Conservation (phyloP, 2,113 vertebrate species). For the Fregetta grallaria region DNA sequence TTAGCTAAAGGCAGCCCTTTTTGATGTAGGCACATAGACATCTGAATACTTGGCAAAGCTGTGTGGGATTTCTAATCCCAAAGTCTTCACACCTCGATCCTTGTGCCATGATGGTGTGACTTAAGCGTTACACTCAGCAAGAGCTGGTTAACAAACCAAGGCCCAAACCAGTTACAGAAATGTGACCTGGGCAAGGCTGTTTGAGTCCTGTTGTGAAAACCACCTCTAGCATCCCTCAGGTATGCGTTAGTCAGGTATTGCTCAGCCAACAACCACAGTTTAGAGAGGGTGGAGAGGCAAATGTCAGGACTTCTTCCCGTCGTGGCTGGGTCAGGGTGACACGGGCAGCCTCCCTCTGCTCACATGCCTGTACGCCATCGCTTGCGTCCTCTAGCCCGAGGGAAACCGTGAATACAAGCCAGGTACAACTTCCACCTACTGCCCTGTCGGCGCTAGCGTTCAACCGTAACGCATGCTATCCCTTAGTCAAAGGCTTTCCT, state of each 20-base stretch:
- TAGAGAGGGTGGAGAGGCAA: background rate
- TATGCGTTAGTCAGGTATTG: background rate
- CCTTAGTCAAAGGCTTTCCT: background rate
- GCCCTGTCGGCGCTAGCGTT: background rate
- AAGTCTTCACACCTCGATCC: background rate
- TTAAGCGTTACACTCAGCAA: rapidly evolving
- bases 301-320: background rate
- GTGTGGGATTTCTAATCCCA: background rate
- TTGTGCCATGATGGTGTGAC: rapidly evolving
- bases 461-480: background rate
- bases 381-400: background rate
- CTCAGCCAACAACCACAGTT: background rate
- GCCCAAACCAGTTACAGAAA: background rate
- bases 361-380: background rate
- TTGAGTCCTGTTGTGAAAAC: background rate
- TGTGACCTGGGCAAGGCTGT: background rate
- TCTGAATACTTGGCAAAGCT: background rate
- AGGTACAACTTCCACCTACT: background rate
- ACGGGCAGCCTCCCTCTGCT: background rate
- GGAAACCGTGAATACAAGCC: background rate
- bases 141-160: background rate
- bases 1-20: background rate
- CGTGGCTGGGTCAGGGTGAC: background rate
- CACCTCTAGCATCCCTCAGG: background rate
- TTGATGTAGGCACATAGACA: background rate